A percentile compares a stretch with the other conserved stretches of the same genome.
These are phyloP conservation scores for Hirudo medicinalis DNA, from an alignment of 1,140 invertebrate genomes.

Conservation along the genomic window DNA sequence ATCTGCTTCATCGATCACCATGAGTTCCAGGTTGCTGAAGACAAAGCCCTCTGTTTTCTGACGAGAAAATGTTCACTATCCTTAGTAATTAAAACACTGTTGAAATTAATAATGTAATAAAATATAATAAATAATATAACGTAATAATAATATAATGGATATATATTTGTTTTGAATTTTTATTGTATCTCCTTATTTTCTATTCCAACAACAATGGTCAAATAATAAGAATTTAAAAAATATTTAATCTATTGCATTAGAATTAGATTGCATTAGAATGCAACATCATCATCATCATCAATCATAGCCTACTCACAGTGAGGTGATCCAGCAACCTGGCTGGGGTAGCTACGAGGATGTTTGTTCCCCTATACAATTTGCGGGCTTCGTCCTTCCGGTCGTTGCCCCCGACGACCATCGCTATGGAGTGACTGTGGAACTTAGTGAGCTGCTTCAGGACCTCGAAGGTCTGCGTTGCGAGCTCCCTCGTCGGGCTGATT, in stretches of 20 bases:
- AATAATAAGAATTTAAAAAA: too few relatives aligned
- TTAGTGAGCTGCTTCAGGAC: conserved; percentile 72
- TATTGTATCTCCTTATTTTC: too few relatives aligned
- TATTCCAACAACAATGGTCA: too few relatives aligned
- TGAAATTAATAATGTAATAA: too few relatives aligned
- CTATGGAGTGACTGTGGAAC: conserved; percentile 50
- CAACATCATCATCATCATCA: too few relatives aligned
- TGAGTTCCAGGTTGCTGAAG: conserved; percentile 87
- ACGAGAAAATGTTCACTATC: too few relatives aligned
- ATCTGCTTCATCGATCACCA: conserved; percentile 98
- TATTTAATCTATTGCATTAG: too few relatives aligned
- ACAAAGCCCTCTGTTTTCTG: conserved; percentile 83
- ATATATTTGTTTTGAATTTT: too few relatives aligned
- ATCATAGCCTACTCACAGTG: conserved; percentile 51
- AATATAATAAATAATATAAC: too few relatives aligned
- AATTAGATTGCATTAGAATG: too few relatives aligned
- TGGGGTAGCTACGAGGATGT: conserved; percentile 96
- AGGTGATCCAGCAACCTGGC: conserved; percentile 91
- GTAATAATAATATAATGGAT: too few relatives aligned
- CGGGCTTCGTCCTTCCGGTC: conserved; percentile 80
- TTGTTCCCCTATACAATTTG: conserved; percentile 76
- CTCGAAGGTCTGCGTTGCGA: conserved; percentile 95
- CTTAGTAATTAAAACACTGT: too few relatives aligned
- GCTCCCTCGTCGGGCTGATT: conserved; percentile 89
- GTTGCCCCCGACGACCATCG: conserved; percentile 82